A percentile compares a stretch with the other conserved stretches of the same genome.
phyloP scores from a whole-genome alignment of 2,888 invertebrate genomes.

The Microlaimidae sp. region DNA sequence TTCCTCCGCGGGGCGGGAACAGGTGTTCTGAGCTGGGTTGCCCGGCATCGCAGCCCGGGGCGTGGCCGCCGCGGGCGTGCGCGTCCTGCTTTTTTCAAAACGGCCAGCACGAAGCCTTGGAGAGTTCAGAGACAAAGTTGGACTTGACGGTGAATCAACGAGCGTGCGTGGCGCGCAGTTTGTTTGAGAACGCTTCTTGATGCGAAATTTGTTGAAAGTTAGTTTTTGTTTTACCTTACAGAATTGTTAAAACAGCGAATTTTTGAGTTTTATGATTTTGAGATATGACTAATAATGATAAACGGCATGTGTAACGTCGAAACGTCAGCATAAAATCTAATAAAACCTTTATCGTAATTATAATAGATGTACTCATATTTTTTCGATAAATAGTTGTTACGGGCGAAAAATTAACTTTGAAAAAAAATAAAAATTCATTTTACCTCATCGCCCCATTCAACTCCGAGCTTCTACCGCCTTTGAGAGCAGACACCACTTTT shows the following conservation, averaged over 20 bases:
- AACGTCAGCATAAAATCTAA: slow-evolving; percentile 2
- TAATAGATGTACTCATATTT: too few relatives aligned
- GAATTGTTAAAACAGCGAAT: slow-evolving; percentile 56
- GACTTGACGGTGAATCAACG: slow-evolving; percentile 88
- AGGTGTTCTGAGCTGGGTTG: slow-evolving; percentile 5
- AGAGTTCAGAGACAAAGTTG: slow-evolving; percentile 76
- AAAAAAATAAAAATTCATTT: too few relatives aligned
- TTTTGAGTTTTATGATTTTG: background rate
- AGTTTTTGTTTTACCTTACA: slow-evolving; percentile 91
- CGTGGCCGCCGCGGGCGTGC: background rate
- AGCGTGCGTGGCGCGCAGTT: slow-evolving; percentile 80
- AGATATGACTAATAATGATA: background rate
- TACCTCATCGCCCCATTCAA: slow-evolving; percentile 82
- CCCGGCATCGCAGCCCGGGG: background rate
- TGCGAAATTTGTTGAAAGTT: slow-evolving; percentile 83
- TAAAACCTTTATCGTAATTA: too few relatives aligned
- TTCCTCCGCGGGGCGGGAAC: too few relatives aligned
- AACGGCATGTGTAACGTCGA: background rate
- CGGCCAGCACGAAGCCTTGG: slow-evolving; percentile 28
- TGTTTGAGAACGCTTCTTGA: slow-evolving; percentile 74
- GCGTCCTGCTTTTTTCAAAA: background rate
- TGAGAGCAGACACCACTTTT: slow-evolving; percentile 76
- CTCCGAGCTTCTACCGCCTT: slow-evolving; percentile 84
- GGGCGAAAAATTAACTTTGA: too few relatives aligned
- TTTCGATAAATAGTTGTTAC: too few relatives aligned